Base-by-base conservation (phyloP, 2,888 invertebrate species). In the Eupithecia dodoneata region DNA sequence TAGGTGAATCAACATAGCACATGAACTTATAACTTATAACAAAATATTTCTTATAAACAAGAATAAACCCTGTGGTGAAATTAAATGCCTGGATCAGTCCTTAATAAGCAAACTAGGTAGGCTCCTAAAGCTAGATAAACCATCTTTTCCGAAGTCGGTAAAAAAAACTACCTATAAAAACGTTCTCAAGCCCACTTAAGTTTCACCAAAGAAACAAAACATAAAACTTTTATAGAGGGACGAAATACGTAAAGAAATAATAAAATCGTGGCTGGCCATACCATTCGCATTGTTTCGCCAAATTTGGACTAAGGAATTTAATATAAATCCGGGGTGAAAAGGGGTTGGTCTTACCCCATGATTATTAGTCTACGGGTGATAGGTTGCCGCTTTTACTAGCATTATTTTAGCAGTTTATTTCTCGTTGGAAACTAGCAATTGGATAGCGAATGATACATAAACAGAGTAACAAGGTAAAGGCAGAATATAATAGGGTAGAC, bases 221-320 rank as follows among this genome's bases (percentile, higher is more conserved):
- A 69, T 74, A 75, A 74, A 76, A 79, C 42, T 76, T 79, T 76
- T 72, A 78, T 77, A 76, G 75, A 76, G 76, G 75, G 72, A 76
- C 75, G 70, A 73, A 79, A 80, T 80, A 80, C 81, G 82, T 80
- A 82, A 82, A 86, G 87, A 85, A 87, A 88, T 91, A 93, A 91
- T 90, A 92, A 91, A 93, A 92, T 89, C 87, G 89, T 87, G 86
- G 89, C 87, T 85, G 88, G 87, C 87, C 87, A 84, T 86, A 87
- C 87, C 87, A 86, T 88, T 87, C 89, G 90, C 86, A 91, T 92
- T 92, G 92, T 94, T 93, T 91, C 91, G 87, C 88, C 90, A 91
- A 93, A 93, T 93, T 93, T 91, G 90, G 87, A 88, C 87, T 89
- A 88, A 93, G 93, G 93, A 94, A 94, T 94, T 94, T 94, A 94